Base-by-base conservation (phyloP, 2,888 invertebrate species). In the Cactoblastis cactorum region DNA sequence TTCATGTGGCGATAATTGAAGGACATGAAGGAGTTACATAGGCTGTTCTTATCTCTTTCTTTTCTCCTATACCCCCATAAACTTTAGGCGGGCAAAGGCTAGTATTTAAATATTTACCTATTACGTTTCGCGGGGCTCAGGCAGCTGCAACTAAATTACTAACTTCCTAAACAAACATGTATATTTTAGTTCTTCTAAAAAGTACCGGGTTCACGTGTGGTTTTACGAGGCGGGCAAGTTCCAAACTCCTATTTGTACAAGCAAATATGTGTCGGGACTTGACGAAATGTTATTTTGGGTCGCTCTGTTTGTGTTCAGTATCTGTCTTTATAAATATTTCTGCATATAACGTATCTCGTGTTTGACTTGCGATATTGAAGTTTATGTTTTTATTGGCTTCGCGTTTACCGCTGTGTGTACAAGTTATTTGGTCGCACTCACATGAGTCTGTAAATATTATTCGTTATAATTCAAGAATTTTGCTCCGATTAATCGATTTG, bases 231-330 rank as follows among this genome's bases (percentile, higher is more conserved):
- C 39, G 22, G 22, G 12, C 39, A 39, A 39, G 22, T 39, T 24
- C 24, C 41, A 14, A 35, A 37, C 37, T 17, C 37, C 8, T 37
- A 11, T 37, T 24, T 14, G 41, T 24, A 1, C 8, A 9, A 6
- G 41, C 41, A 41, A 22, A 41, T 41, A 41, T 41, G 41, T 9
- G 41, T 24, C 9, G 22, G 14, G 12, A 24, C 39, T 39, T 39
- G 39, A 39, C 41, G 22, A 14, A 41, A 41, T 24, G 41, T 41
- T 41, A 41, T 41, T 41, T 41, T 24, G 24, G 41, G 12, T 3
- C 37, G 15, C 1, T 28, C 14, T 37, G 14, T 37, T 15, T 15
- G 37, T 37, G 17, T 37, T 37, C 8, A 1, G 14, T 37, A 35
- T 15, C 15, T 15, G 19, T 41, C 22, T 22, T 5, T 41, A 19